Evolutionary conservation across 2,888 invertebrate genomes (phyloP).

Genomic region (Penaeus monodon): DNA sequence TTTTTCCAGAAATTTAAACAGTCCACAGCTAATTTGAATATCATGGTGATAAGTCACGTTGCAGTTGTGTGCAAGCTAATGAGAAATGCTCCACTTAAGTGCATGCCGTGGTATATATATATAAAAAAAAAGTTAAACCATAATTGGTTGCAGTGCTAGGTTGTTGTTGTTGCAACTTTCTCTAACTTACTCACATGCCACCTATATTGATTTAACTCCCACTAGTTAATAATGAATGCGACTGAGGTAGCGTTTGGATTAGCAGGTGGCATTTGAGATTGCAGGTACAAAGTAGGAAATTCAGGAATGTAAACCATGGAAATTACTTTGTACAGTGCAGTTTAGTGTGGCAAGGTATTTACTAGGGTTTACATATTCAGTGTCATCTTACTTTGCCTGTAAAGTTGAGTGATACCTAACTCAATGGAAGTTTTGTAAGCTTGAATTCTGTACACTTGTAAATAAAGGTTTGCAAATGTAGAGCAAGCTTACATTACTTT

Average conservation of each 20-base stretch:
- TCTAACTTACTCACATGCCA: constrained; percentile 53
- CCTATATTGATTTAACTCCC: constrained; percentile 44
- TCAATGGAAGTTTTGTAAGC: constrained; percentile 20
- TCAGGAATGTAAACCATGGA: not conserved
- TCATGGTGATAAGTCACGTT: constrained; percentile 36
- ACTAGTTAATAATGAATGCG: constrained; percentile 27
- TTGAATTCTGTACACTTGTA: constrained; percentile 24
- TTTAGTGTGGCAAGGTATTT: no score
- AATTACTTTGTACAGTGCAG: not conserved
- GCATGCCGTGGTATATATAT: constrained; percentile 48
- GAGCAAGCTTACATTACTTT: constrained; percentile 28
- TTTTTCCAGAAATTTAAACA: constrained; percentile 36
- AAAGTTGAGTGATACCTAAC: constrained; percentile 8
- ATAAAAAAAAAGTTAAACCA: constrained; percentile 16
- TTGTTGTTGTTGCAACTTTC: constrained; percentile 56
- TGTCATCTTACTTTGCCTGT: constrained; percentile 4
- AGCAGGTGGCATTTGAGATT: constrained; percentile 15
- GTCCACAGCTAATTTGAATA: constrained; percentile 53
- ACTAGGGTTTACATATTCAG: not conserved
- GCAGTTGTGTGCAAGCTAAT: constrained; percentile 35
- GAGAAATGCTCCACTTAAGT: constrained; percentile 39
- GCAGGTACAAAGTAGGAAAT: not conserved
- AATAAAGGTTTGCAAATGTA: constrained; percentile 39
- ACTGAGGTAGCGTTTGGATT: constrained; percentile 21
- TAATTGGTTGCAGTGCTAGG: constrained; percentile 49